Evolutionary conservation across 2,113 vertebrate species (phyloP).

Genomic region (Harpagus bidentatus): DNA sequence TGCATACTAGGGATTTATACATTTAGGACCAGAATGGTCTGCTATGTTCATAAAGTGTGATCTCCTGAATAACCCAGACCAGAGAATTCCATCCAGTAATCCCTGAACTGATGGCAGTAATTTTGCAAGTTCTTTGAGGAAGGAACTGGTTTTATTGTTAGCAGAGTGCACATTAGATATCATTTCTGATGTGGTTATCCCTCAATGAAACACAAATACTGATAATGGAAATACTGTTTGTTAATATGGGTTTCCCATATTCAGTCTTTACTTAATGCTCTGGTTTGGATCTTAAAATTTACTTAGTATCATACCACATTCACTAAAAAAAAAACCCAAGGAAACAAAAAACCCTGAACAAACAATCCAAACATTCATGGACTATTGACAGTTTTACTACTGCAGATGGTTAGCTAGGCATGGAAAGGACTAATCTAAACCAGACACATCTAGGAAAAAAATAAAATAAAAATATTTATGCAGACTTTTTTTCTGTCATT

Average conservation of each 20-base stretch:
- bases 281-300: constrained; percentile 60
- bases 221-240: background rate
- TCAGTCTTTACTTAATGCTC: background rate
- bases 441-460: background rate
- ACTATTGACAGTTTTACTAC: constrained; percentile 8
- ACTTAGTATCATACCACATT: constrained; percentile 45
- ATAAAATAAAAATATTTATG: background rate
- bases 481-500: background rate
- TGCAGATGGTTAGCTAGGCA: constrained; percentile 6
- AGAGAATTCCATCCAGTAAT: background rate
- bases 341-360: background rate
- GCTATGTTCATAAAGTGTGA: background rate
- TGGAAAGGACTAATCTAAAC: constrained; percentile 21
- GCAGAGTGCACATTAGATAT: background rate
- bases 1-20: background rate
- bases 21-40: background rate
- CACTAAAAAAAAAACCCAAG: background rate
- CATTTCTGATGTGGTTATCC: background rate
- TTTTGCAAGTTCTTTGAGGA: background rate
- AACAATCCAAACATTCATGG: background rate
- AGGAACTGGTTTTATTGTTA: background rate
- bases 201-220: background rate
- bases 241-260: background rate
- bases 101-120: background rate
- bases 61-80: background rate